A percentile compares a stretch with the other conserved stretches of the same genome.
These are phyloP conservation scores for Vulpes vulpes DNA, from an alignment of 2,113 vertebrate genomes.

Conservation along the genomic window DNA sequence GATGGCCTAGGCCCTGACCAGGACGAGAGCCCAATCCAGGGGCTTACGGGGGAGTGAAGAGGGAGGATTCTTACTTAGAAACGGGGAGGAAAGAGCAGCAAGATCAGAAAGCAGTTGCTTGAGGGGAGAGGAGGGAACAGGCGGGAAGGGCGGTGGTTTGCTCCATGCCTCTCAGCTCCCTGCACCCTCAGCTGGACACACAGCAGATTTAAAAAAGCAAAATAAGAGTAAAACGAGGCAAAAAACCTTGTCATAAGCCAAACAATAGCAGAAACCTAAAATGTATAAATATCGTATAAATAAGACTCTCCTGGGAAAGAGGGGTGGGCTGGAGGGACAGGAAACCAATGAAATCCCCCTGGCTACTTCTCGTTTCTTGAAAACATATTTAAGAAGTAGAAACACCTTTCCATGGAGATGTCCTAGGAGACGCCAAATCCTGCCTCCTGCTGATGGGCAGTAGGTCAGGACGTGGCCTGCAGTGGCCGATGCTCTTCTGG, in stretches of 20 bases:
- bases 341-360: background rate
- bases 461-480: rapidly evolving
- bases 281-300: rapidly evolving
- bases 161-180: too few relatives aligned
- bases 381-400: rapidly evolving
- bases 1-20: too few relatives aligned
- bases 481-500: background rate
- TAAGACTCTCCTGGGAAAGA: rapidly evolving
- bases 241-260: background rate
- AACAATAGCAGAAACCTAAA: background rate
- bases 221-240: background rate
- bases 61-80: background rate
- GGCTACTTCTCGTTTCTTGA: background rate
- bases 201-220: background rate
- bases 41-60: background rate
- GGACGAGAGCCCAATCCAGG: too few relatives aligned
- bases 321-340: too few relatives aligned
- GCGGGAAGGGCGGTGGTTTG: rapidly evolving
- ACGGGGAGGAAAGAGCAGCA: background rate
- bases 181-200: background rate
- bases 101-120: background rate
- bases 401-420: background rate
- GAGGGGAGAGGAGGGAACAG: rapidly evolving
- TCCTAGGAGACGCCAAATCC: background rate
- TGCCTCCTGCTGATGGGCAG: rapidly evolving